Evolutionary conservation across 2,888 invertebrate species (phyloP), one percentile per base, ranked within the genome.

Genomic region (Macaria notata): DNA sequence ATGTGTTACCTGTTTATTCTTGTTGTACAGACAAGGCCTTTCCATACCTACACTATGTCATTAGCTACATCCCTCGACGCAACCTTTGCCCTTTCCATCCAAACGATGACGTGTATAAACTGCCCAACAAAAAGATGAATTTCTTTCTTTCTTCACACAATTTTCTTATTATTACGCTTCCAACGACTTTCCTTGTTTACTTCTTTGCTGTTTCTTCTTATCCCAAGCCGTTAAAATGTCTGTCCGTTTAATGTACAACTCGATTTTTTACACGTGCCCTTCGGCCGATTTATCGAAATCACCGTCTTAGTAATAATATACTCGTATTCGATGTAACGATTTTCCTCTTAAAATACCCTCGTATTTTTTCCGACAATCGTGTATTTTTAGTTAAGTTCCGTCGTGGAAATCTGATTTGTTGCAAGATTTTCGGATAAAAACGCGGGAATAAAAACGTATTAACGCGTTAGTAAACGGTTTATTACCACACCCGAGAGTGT

Each of bases 1-100:
- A n/a, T 19, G 19, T 19, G 19, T 19, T 19, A 1, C 19, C 19
- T n/a, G 19, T 19, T 19, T 19, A 19, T 19, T 19, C 2, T 19
- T 19, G 2, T 19, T 19, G 19, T 19, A 19, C 19, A 19, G 19
- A 19, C 19, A 19, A 19, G 19, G 19, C 2, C 19, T 19, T 2
- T 19, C 19, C 19, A 19, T 19, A 19, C 19, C 19, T 19, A 19
- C 2, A 19, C 19, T 19, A 19, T 19, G 19, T 19, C 19, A 19
- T 19, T 19, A 19, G 19, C n/a, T 3, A 41, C 3, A 51, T 46
- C 36, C 38, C 59, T 61, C 55, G 30, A 31, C 9, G 58, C 46
- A 72, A 76, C 75, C 78, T 72, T 59, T 71, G 76, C 66, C 76
- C 73, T 76, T 76, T 69, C 52, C 60, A 55, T 54, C 54, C 65